Conservation (phyloP, 2,888 invertebrate genomes). For the Calameuta idolon region DNA sequence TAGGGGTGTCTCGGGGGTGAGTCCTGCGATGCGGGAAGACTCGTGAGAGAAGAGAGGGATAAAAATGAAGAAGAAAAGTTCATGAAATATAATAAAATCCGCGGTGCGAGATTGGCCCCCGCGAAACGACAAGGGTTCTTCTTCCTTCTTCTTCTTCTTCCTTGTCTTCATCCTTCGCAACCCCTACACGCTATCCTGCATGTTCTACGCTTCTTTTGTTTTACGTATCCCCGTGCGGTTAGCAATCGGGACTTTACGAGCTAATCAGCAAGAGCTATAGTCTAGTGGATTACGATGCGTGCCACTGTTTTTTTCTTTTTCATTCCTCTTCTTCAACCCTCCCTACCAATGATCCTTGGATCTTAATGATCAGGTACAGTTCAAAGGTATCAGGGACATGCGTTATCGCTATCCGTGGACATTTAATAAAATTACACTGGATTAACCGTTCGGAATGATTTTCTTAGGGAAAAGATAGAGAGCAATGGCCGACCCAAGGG, state of each 20-base stretch:
- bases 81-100: slow-evolving; percentile 29
- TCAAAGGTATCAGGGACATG: neutral
- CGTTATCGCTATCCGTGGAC: neutral
- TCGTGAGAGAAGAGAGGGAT: neutral
- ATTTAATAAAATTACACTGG: neutral
- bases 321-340: neutral
- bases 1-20: slow-evolving; percentile 27
- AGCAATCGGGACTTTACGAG: slow-evolving; percentile 27
- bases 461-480: slow-evolving; percentile 4
- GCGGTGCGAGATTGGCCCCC: slow-evolving; percentile 26
- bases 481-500: neutral
- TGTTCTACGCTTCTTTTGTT: neutral
- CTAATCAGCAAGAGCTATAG: slow-evolving; percentile 15
- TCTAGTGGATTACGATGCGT: neutral
- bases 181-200: neutral
- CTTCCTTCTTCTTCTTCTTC: neutral
- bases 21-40: neutral
- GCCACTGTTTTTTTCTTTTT: neutral
- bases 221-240: slow-evolving; percentile 17
- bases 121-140: slow-evolving; percentile 21
- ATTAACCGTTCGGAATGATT: neutral
- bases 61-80: slow-evolving; percentile 6
- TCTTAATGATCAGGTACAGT: neutral
- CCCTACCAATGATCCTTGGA: neutral
- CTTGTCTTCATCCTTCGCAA: neutral